These are phyloP conservation scores for Sesia bembeciformis DNA, from an alignment of 2,888 invertebrate species.

Conservation along the genomic window DNA sequence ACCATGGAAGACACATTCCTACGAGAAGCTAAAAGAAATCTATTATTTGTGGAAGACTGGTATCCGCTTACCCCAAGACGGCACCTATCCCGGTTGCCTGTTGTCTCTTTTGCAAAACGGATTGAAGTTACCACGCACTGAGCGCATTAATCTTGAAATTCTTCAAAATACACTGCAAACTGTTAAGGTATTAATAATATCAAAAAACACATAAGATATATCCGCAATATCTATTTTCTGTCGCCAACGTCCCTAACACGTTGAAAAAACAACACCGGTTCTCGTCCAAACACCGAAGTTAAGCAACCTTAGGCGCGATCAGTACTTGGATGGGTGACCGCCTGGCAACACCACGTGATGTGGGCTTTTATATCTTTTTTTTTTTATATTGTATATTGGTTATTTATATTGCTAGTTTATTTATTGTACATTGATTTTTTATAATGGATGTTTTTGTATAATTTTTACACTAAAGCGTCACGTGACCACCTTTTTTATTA, in stretches of 20 bases:
- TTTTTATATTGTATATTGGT: constrained; percentile 1
- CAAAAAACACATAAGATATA: not conserved
- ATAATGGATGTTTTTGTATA: too few relatives aligned
- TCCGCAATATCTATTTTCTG: not conserved
- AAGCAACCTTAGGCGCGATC: too few relatives aligned
- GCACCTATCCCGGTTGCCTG: constrained; percentile 54
- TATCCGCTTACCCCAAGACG: constrained; percentile 40
- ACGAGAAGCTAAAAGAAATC: constrained; percentile 46
- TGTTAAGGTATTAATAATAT: constrained; percentile 36
- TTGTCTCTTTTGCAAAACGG: constrained; percentile 44
- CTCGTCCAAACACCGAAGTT: constrained; percentile 14
- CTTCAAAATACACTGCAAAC: constrained; percentile 23
- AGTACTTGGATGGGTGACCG: constrained; percentile 7
- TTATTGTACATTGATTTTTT: too few relatives aligned
- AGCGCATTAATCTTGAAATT: constrained; percentile 29
- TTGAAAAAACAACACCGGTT: not conserved
- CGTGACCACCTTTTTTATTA: too few relatives aligned
- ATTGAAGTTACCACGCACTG: constrained; percentile 29
- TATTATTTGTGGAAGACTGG: constrained; percentile 49
- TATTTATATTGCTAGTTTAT: not conserved
- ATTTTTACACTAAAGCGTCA: too few relatives aligned
- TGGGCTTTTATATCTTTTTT: constrained; percentile 43
- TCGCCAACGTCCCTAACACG: not conserved
- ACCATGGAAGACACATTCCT: constrained; percentile 50
- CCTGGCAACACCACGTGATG: constrained; percentile 45